Conservation (phyloP, 2,888 invertebrate species). For the Trichacis sp. region DNA sequence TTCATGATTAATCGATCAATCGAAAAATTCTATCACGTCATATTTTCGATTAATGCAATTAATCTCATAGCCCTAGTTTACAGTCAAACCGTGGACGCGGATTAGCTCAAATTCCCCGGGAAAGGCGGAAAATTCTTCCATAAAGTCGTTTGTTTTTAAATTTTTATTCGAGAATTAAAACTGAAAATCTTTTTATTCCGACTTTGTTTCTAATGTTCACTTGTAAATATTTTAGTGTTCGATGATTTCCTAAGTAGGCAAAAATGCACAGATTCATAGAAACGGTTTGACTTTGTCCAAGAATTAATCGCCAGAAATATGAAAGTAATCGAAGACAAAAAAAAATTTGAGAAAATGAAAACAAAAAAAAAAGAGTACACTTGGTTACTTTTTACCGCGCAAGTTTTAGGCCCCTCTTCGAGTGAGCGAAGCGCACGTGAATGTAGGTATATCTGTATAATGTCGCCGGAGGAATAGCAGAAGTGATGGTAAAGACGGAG, state of each 20-base stretch:
- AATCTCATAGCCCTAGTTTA: no score
- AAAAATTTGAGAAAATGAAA: neutral
- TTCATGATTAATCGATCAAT: no score
- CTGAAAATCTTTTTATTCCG: slow-evolving; percentile 32
- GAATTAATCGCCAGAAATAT: slow-evolving; percentile 63
- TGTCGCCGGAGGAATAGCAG: slow-evolving; percentile 47
- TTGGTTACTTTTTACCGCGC: slow-evolving; percentile 65
- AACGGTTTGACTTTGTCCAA: slow-evolving; percentile 53
- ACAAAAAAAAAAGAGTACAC: slow-evolving; percentile 18
- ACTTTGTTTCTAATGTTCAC: slow-evolving; percentile 21
- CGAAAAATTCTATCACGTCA: no score
- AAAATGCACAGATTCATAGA: slow-evolving; percentile 32
- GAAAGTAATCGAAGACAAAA: slow-evolving; percentile 62
- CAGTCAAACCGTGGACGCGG: neutral
- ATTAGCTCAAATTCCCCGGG: slow-evolving; percentile 24
- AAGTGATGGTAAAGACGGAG: slow-evolving; percentile 45
- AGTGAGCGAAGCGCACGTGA: slow-evolving; percentile 57
- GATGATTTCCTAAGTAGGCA: slow-evolving; percentile 12
- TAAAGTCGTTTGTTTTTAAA: slow-evolving; percentile 52
- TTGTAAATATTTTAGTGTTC: slow-evolving; percentile 2
- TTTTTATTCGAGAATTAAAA: slow-evolving; percentile 36
- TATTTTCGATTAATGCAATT: no score
- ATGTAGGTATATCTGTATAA: slow-evolving; percentile 46
- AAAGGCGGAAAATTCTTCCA: slow-evolving; percentile 61
- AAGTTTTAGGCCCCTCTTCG: slow-evolving; percentile 61